Conservation (phyloP, 1,140 invertebrate species). For the Sitobion miscanthi region DNA sequence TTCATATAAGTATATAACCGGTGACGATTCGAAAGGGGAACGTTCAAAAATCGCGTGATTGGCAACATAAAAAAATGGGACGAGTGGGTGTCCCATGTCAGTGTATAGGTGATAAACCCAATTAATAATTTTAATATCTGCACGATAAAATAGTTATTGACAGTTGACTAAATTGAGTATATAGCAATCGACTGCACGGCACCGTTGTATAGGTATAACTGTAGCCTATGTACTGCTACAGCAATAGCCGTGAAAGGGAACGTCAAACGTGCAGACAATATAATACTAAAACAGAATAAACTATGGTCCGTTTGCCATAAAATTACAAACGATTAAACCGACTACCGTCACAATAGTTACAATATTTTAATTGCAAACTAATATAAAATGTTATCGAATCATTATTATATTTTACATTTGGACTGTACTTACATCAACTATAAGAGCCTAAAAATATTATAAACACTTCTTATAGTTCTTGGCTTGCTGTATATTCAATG, state of each 20-base stretch:
- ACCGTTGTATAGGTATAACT: not conserved
- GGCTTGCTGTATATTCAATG: too few species aligned
- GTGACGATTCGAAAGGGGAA: not conserved
- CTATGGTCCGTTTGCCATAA: not conserved
- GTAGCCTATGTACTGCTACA: not conserved
- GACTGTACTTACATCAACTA: not conserved
- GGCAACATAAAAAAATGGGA: not conserved
- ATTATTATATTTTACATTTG: not conserved
- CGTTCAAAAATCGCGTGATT: not conserved
- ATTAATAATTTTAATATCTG: not conserved
- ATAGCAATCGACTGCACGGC: not conserved
- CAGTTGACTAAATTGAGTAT: not conserved
- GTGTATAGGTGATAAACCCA: not conserved
- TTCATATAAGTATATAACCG: not conserved
- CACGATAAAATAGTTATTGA: not conserved
- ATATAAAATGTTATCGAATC: not conserved
- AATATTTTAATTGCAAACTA: not conserved
- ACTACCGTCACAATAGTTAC: not conserved
- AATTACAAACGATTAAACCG: not conserved
- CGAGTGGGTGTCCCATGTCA: not conserved
- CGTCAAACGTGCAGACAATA: not conserved
- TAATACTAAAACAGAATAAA: not conserved
- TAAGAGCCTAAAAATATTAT: not conserved
- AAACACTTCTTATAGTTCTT: not conserved
- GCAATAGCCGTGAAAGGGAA: not conserved